phyloP scores from a whole-genome alignment of 2,797 vertebrate genomes.

The Enteromius treurensis region DNA sequence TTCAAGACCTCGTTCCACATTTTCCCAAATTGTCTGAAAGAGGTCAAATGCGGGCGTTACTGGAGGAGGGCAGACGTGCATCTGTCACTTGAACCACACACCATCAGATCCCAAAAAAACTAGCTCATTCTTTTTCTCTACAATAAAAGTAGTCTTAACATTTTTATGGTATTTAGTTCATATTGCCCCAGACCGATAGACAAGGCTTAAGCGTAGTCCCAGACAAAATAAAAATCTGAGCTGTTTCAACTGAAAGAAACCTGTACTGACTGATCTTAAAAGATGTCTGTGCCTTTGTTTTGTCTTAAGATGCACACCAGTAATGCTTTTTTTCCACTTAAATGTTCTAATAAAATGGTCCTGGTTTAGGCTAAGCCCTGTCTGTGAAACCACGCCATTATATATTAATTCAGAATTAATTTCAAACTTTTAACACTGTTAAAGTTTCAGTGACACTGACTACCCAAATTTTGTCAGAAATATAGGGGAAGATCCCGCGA shows the following conservation, averaged over 20 bases:
- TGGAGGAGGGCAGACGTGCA: background rate
- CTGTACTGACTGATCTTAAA: no score
- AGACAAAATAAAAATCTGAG: no score
- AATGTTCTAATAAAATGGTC: no score
- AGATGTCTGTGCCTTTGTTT: no score
- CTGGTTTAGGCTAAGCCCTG: no score
- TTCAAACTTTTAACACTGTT: background rate
- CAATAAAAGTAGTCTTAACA: background rate
- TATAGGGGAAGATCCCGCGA: no score
- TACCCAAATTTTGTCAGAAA: background rate
- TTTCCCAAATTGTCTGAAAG: constrained; percentile 1
- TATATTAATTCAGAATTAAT: background rate
- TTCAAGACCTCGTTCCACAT: constrained; percentile 15
- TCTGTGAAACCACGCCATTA: no score
- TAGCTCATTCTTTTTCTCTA: background rate
- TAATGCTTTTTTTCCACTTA: no score
- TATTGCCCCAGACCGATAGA: no score
- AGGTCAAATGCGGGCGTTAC: background rate
- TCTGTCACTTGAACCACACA: background rate
- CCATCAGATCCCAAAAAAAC: background rate
- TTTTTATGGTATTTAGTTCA: background rate
- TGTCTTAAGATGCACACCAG: no score
- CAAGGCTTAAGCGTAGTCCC: no score
- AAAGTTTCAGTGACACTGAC: background rate
- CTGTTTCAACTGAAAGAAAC: no score